These are phyloP conservation scores for Trachelus stipa DNA, from an alignment of 2,888 invertebrate genomes.

Conservation along the genomic window DNA sequence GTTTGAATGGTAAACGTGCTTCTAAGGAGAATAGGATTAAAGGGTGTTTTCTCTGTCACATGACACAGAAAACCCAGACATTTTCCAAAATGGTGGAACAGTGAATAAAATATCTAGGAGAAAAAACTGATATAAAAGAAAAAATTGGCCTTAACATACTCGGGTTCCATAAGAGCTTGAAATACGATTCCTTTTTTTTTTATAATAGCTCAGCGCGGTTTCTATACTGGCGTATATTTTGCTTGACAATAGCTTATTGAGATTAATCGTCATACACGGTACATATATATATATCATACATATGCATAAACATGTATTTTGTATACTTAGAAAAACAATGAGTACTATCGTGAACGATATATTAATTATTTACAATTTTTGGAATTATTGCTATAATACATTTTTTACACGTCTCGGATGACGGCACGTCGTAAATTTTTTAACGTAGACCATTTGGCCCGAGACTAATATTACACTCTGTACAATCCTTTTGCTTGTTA, in stretches of 20 bases:
- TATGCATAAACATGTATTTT: background rate
- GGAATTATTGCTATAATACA: conserved; percentile 55
- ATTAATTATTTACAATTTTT: conserved; percentile 44
- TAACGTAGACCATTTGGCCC: background rate
- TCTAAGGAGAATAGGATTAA: background rate
- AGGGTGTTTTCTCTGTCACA: background rate
- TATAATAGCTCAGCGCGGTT: background rate
- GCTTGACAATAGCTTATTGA: background rate
- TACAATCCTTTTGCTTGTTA: background rate
- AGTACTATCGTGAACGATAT: conserved; percentile 12
- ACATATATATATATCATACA: background rate
- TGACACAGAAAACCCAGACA: background rate
- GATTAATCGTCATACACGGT: background rate
- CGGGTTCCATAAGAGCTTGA: background rate
- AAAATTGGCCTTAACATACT: background rate
- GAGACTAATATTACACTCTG: conserved; percentile 5
- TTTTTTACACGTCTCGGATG: conserved; percentile 37
- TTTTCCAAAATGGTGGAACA: background rate
- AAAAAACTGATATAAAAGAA: background rate
- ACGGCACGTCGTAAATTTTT: background rate
- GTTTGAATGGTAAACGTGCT: background rate
- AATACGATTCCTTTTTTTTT: background rate
- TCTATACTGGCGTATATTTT: background rate
- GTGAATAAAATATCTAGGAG: background rate
- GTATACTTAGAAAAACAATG: conserved; percentile 39